These are phyloP conservation scores for Micrasema minimum DNA, from an alignment of 1,140 invertebrate genomes.

Conservation along the genomic window DNA sequence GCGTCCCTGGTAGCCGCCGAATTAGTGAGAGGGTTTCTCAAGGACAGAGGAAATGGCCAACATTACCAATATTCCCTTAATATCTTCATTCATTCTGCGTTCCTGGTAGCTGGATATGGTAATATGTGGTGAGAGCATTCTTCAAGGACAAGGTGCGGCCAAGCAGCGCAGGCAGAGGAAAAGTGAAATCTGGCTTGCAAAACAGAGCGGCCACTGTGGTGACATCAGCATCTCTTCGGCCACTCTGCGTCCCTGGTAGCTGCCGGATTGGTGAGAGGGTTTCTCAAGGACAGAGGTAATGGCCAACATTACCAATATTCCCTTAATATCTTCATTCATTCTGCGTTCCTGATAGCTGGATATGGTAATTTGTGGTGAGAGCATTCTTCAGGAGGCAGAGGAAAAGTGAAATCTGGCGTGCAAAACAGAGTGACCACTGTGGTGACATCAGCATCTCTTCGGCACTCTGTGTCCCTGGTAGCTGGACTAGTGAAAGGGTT, in stretches of 20 bases:
- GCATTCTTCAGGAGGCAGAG: background rate
- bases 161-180: constrained; percentile 22
- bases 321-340: too few relatives aligned
- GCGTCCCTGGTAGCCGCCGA: background rate
- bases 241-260: background rate
- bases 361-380: background rate
- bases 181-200: constrained; percentile 28
- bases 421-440: constrained; percentile 24
- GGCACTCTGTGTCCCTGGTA: background rate
- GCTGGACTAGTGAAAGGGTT: background rate
- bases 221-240: constrained; percentile 19
- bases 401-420: constrained; percentile 32
- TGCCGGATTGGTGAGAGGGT: too few relatives aligned
- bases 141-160: constrained; percentile 13
- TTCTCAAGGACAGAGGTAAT: background rate
- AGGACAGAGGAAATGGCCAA: too few relatives aligned
- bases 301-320: too few relatives aligned
- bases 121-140: background rate
- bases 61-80: too few relatives aligned
- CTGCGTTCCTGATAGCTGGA: background rate
- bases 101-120: background rate
- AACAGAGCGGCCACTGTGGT: constrained; percentile 26
- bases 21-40: background rate
- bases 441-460: constrained; percentile 28
- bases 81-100: too few relatives aligned